Percentiles rank a stretch among this genome's conserved stretches.
phyloP scores from a whole-genome alignment of 2,888 invertebrate species.

The Zygogramma bicolorata region DNA sequence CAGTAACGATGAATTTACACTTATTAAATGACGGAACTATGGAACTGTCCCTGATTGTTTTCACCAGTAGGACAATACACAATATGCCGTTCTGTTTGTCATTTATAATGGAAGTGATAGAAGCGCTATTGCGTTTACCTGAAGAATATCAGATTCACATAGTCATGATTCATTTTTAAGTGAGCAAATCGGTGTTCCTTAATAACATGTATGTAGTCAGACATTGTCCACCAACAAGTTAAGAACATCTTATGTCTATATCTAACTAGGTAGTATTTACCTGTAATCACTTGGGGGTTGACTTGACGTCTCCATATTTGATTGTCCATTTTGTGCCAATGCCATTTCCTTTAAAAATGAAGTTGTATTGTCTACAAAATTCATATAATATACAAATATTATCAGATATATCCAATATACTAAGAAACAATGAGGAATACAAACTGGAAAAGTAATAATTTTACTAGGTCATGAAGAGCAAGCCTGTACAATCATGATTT shows the following conservation, averaged over 20 bases:
- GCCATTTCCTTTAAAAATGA: neutral
- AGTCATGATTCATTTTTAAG: neutral
- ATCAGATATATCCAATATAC: neutral
- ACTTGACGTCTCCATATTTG: neutral
- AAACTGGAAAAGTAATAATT: neutral
- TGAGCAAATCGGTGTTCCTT: neutral
- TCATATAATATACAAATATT: neutral
- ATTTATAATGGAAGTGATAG: neutral
- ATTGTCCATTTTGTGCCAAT: neutral
- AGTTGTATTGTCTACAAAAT: neutral
- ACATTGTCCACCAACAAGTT: constrained; percentile 4
- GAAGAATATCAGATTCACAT: neutral
- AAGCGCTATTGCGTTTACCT: neutral
- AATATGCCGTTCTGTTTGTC: neutral
- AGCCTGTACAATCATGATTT: neutral
- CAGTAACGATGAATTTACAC: neutral
- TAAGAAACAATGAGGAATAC: neutral
- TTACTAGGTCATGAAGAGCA: neutral
- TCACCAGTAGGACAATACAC: neutral
- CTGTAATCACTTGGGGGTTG: neutral
- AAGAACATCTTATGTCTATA: neutral
- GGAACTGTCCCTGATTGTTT: neutral
- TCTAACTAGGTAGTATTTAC: neutral
- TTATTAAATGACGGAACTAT: neutral
- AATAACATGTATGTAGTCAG: neutral